Conservation (phyloP, 30 jellyfish, hydroid and myxozoan species). For the Chironex yamaguchii region DNA sequence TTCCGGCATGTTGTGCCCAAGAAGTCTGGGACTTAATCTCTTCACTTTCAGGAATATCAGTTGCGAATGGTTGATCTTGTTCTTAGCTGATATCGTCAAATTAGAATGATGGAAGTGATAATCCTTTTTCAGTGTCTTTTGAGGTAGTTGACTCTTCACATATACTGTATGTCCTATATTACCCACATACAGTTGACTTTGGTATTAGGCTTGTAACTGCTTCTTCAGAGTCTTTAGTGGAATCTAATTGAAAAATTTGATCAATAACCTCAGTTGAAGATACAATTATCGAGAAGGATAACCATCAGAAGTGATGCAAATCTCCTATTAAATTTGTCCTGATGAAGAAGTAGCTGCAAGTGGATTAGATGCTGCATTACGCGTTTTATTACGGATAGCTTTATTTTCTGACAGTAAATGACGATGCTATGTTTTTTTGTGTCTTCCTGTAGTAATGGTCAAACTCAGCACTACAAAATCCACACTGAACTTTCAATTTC, state of each 20-base stretch:
- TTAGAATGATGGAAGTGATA: conserved; percentile 6
- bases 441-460: conserved; percentile 17
- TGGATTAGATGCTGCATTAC: conserved; percentile 11
- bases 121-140: conserved; percentile 6
- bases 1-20: conserved; percentile 12
- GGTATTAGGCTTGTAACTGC: too few relatives aligned
- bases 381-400: conserved; percentile 5
- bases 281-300: too few relatives aligned
- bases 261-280: too few relatives aligned
- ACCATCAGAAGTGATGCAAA: too few relatives aligned
- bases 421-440: too few relatives aligned
- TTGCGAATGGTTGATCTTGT: too few relatives aligned
- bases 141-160: conserved; percentile 4
- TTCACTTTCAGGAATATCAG: conserved; percentile 3
- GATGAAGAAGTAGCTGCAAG: conserved; percentile 12
- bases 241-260: conserved; percentile 4
- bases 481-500: too few relatives aligned
- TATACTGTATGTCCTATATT: conserved; percentile 2
- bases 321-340: too few relatives aligned
- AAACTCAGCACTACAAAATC: conserved; percentile 9
- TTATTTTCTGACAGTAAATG: too few relatives aligned
- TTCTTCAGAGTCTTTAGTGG: conserved; percentile 14
- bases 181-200: conserved; percentile 7
- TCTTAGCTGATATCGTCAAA: background rate
- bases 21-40: conserved; percentile 11